phyloP scores from a whole-genome alignment of 2,797 vertebrate genomes.

The Yasuhikotakia modesta region DNA sequence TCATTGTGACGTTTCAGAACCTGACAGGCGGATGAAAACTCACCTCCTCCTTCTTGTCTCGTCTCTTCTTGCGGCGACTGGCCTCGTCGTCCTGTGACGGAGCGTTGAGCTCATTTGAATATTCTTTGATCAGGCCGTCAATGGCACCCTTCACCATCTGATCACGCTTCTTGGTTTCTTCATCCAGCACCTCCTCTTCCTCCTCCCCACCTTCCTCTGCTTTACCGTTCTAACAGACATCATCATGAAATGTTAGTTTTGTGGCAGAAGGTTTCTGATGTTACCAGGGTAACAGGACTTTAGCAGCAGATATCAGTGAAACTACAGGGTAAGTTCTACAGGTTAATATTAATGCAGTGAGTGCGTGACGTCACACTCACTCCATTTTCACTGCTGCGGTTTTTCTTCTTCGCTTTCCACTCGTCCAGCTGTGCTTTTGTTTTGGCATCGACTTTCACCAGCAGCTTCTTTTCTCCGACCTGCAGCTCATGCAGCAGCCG shows the following conservation, averaged over 20 bases:
- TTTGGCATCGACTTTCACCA: constrained; percentile 98
- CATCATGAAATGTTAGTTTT: not conserved
- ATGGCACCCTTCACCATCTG: constrained; percentile 93
- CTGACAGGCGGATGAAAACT: not conserved
- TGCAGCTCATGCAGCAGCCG: constrained; percentile 94
- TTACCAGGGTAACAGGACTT: too few species aligned
- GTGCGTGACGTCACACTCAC: constrained; percentile 75
- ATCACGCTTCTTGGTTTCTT: constrained; percentile 95
- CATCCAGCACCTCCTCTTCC: constrained; percentile 92
- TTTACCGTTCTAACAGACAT: constrained; percentile 77
- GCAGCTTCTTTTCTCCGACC: constrained; percentile 95
- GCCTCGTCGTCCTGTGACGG: constrained; percentile 93
- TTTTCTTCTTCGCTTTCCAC: constrained; percentile 96
- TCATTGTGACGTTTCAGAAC: too few species aligned
- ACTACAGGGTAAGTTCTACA: too few species aligned
- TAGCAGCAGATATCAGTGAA: too few species aligned
- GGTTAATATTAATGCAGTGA: too few species aligned
- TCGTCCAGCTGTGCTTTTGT: constrained; percentile 98
- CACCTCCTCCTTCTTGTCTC: constrained; percentile 99
- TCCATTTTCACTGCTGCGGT: constrained; percentile 81
- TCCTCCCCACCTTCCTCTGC: constrained; percentile 76
- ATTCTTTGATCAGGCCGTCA: constrained; percentile 94
- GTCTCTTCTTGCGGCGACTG: constrained; percentile 94
- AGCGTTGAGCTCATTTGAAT: constrained; percentile 95
- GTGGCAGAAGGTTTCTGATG: too few species aligned